A percentile compares a stretch with the other conserved stretches of the same genome.
Evolutionary conservation across 2,797 vertebrate genomes (phyloP).

Genomic region (Poecilia picta): DNA sequence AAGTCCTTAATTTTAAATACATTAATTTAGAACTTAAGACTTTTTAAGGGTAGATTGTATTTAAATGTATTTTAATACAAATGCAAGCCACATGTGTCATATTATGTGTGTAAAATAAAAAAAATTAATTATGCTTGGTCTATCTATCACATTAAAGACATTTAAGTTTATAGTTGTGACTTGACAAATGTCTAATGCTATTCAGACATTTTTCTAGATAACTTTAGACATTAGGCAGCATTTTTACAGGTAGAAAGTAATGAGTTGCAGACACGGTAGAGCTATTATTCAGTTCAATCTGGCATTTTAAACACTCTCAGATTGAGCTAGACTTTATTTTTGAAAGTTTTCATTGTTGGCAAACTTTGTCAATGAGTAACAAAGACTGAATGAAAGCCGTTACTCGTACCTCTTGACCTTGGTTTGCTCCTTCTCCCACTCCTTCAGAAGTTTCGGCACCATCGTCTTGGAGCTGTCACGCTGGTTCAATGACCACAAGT

Average conservation of each 20-base stretch:
- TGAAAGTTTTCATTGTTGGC: background rate
- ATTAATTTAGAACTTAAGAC: no score
- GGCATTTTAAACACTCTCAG: background rate
- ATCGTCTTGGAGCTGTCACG: constrained; percentile 83
- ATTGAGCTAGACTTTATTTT: background rate
- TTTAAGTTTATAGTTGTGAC: background rate
- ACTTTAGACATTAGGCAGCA: background rate
- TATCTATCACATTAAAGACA: background rate
- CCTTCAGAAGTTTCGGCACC: constrained; percentile 83
- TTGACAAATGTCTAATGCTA: background rate
- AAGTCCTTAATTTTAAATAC: no score
- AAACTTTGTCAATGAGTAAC: background rate
- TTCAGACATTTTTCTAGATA: no score
- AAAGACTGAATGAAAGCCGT: background rate
- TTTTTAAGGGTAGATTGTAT: background rate
- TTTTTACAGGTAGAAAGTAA: background rate
- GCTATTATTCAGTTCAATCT: background rate
- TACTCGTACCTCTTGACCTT: constrained; percentile 74
- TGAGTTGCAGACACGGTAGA: background rate
- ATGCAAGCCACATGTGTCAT: background rate
- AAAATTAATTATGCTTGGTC: background rate
- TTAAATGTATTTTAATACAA: background rate
- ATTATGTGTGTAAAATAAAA: background rate
- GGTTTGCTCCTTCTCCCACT: constrained; percentile 88
- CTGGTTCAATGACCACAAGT: constrained; percentile 91